These are phyloP conservation scores for Steromphala cineraria DNA, from an alignment of 2,888 invertebrate species.

Conservation along the genomic window DNA sequence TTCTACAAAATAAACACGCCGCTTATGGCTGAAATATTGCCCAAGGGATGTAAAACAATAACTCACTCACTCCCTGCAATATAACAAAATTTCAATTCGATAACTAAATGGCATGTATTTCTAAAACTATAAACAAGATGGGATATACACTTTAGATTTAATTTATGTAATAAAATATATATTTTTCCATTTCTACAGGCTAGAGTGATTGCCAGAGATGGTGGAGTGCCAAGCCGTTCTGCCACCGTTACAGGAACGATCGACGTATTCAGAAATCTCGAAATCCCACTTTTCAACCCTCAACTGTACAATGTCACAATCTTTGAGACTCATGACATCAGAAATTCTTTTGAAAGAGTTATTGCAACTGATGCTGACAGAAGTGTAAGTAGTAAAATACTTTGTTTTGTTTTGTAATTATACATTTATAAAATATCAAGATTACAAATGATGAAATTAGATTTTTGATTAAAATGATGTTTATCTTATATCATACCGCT, in stretches of 20 bases:
- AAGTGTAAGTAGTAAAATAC: conserved; percentile 40
- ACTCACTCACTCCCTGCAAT: too few relatives aligned
- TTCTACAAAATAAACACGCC: too few relatives aligned
- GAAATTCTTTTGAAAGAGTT: conserved; percentile 38
- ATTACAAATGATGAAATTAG: too few relatives aligned
- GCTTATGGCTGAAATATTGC: too few relatives aligned
- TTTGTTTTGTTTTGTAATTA: neutral
- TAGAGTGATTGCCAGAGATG: conserved; percentile 62
- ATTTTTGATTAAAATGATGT: too few relatives aligned
- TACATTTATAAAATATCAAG: too few relatives aligned
- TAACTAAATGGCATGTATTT: too few relatives aligned
- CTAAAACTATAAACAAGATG: too few relatives aligned
- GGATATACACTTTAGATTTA: too few relatives aligned
- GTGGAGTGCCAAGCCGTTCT: conserved; percentile 60
- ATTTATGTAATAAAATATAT: neutral
- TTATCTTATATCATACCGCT: too few relatives aligned
- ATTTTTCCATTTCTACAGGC: conserved; percentile 41
- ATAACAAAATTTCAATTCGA: too few relatives aligned
- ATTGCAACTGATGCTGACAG: conserved; percentile 52
- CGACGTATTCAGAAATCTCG: conserved; percentile 59
- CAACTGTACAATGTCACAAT: conserved; percentile 31
- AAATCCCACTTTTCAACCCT: conserved; percentile 50
- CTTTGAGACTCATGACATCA: conserved; percentile 43
- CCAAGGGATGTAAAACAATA: too few relatives aligned
- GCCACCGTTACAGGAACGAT: conserved; percentile 53